Conservation (phyloP, 2,888 invertebrate species). For the Sarcophaga subvicina region DNA sequence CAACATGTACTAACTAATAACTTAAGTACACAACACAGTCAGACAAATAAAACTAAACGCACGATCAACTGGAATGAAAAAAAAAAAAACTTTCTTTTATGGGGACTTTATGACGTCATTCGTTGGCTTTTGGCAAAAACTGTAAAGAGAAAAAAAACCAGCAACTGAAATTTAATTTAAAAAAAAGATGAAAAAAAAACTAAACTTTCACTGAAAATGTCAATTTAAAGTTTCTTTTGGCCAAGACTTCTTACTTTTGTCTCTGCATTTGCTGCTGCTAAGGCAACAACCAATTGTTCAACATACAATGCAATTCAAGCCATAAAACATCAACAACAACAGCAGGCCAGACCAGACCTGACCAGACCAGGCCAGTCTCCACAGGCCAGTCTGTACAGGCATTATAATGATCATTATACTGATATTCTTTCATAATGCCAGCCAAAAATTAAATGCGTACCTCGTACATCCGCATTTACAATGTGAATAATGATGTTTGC, state of each 20-base stretch:
- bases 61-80: constrained; percentile 4
- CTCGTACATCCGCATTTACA: neutral
- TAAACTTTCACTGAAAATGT: constrained; percentile 64
- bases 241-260: constrained; percentile 53
- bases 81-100: constrained; percentile 54
- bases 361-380: too few relatives aligned
- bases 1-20: constrained; percentile 20
- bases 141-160: constrained; percentile 5
- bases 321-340: neutral
- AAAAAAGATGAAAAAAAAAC: constrained; percentile 18
- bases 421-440: neutral
- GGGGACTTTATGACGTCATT: constrained; percentile 54
- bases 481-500: neutral
- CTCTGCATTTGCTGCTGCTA: neutral
- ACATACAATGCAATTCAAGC: neutral
- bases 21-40: constrained; percentile 10
- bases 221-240: constrained; percentile 64
- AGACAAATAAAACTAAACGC: constrained; percentile 10
- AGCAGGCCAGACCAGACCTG: too few relatives aligned
- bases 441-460: neutral
- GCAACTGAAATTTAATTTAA: constrained; percentile 12
- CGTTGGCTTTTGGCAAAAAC: constrained; percentile 49
- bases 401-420: neutral
- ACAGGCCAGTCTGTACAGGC: too few relatives aligned
- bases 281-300: neutral